phyloP scores from a whole-genome alignment of 1,140 invertebrate species.

The Zaprionus lachaisei region DNA sequence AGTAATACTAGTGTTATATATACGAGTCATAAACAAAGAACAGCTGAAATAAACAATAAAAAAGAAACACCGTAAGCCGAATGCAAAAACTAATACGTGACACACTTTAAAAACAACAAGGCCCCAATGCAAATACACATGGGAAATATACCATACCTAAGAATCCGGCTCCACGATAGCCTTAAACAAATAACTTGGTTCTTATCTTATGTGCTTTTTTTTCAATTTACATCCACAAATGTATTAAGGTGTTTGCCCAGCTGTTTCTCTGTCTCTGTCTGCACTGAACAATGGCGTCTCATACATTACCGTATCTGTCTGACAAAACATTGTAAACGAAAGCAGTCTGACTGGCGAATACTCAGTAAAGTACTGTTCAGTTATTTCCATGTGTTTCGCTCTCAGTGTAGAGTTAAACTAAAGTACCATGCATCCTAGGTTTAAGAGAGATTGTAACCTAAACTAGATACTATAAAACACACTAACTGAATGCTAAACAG shows the following conservation, averaged over 20 bases:
- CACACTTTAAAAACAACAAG: neutral
- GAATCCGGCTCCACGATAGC: neutral
- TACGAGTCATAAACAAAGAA: neutral
- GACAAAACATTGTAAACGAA: neutral
- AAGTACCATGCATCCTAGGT: neutral
- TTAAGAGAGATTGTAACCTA: neutral
- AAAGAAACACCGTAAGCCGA: neutral
- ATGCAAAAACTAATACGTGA: constrained; percentile 27
- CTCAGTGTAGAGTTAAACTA: neutral
- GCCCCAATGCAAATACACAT: neutral
- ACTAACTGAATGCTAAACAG: neutral
- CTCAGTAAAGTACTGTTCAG: neutral
- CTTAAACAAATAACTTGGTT: constrained; percentile 5
- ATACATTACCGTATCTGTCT: neutral
- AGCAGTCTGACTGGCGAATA: constrained; percentile 1
- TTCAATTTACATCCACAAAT: constrained; percentile 1
- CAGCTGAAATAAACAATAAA: neutral
- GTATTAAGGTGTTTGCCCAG: neutral
- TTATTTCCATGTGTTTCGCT: neutral
- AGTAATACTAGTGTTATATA: neutral
- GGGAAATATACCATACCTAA: neutral
- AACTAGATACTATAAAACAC: neutral
- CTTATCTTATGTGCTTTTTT: neutral
- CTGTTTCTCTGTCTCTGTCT: constrained; percentile 10
- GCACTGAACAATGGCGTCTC: neutral